Base-by-base conservation (phyloP, 1,140 invertebrate species). In the Aphaenogaster floridana region DNA sequence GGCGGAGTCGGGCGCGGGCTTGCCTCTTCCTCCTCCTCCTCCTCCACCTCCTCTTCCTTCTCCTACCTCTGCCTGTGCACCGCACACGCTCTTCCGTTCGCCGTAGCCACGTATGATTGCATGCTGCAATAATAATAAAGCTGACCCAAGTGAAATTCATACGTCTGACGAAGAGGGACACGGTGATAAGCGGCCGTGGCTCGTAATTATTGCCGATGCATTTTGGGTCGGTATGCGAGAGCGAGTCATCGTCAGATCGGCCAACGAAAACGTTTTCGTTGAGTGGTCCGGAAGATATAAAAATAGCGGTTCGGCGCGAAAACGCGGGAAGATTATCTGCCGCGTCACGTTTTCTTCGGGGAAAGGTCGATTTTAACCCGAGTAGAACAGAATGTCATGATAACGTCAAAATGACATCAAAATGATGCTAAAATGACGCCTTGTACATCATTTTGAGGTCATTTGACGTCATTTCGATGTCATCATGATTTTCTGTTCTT, bases 101-200 rank as follows among this genome's bases (percentile, higher is more conserved):
- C 28, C 17, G n/a, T 50, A 64, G 52, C 28, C 68, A 68, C 68
- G 8, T 59, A 84, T 48, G 54, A 21, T 61, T 61, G 54, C 54
- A 39, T 84, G 54, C 52, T 36, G 52, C n/a, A 61, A 74, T 84
- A 84, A 84, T 84, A 61, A 84, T 84, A 74, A 83, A 84, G 54
- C 28, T 7, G 50, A n/a, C 36, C 42, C 42, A 61, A 42, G 69
- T 39, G 45, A 84, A 74, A 61, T 74, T 2, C 52, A 39, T 15
- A 28, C 42, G 39, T 74, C 11, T 61, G 69, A 36, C 63, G 78
- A n/a, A 57, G 13, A 28, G 17, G 28, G 66, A 57, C 28, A 4
- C 63, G 28, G 8, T 45, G 45, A 83, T 72, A 72, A 83, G 66
- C 39, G 34, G 39, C 28, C 57, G 39, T 15, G n/a, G 42, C 21